Conservation (phyloP, 2,888 invertebrate genomes). For the Drosophila percnosoma region DNA sequence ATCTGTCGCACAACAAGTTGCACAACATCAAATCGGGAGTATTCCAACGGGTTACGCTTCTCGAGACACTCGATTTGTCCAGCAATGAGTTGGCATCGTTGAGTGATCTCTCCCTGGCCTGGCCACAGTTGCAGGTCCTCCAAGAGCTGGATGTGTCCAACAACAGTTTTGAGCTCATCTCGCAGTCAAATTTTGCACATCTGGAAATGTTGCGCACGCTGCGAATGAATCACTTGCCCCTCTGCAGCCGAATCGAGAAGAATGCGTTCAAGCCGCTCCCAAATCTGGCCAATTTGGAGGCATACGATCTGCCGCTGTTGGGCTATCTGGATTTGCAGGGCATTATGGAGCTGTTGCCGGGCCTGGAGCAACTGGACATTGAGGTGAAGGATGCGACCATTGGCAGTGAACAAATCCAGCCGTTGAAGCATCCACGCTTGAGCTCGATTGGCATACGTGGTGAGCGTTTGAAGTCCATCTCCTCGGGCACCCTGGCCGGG, state of each 20-base stretch:
- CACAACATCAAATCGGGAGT: constrained; percentile 88
- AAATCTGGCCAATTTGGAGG: constrained; percentile 89
- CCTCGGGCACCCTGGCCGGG: constrained; percentile 93
- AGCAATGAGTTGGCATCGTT: constrained; percentile 88
- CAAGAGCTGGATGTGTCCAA: constrained; percentile 91
- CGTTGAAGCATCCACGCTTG: constrained; percentile 91
- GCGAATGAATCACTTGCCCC: constrained; percentile 88
- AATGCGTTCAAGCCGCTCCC: constrained; percentile 90
- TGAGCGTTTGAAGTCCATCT: constrained; percentile 90
- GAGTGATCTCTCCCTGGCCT: constrained; percentile 88
- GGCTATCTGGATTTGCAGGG: constrained; percentile 95
- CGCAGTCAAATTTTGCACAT: constrained; percentile 91
- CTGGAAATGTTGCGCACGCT: constrained; percentile 88
- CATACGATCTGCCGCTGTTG: constrained; percentile 91
- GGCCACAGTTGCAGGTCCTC: constrained; percentile 90
- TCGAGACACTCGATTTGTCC: constrained; percentile 92
- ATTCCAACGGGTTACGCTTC: constrained; percentile 91
- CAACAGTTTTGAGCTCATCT: constrained; percentile 92
- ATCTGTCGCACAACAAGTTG: constrained; percentile 92
- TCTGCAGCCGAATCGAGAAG: constrained; percentile 92
- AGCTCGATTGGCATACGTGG: constrained; percentile 91
- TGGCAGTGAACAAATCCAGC: constrained; percentile 92
- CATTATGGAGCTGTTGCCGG: constrained; percentile 90
- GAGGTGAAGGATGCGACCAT: constrained; percentile 94
- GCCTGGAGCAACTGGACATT: constrained; percentile 91